A percentile compares a stretch with the other conserved stretches of the same genome.
Evolutionary conservation across 2,888 invertebrate species (phyloP).

Genomic region (Sisyra nigra): DNA sequence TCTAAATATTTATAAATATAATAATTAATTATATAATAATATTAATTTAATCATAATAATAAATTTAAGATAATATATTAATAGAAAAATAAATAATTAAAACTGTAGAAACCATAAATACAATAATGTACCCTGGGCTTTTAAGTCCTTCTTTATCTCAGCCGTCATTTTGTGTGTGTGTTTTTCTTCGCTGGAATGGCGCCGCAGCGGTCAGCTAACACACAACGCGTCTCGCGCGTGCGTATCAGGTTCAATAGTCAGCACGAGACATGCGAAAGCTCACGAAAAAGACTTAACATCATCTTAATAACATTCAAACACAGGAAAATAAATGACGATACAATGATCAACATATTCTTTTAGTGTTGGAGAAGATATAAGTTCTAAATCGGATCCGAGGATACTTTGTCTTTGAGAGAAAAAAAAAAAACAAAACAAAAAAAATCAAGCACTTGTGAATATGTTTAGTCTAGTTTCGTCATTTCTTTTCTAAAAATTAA

Average conservation of each 20-base stretch:
- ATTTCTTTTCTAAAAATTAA: too few relatives aligned
- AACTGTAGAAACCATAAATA: conserved; percentile 13
- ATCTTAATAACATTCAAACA: conserved; percentile 8
- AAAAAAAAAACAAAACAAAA: too few relatives aligned
- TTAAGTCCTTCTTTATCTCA: conserved; percentile 4
- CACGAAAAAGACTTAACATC: conserved; percentile 3
- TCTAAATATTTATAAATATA: neutral
- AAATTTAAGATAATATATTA: conserved; percentile 1
- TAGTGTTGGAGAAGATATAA: too few relatives aligned
- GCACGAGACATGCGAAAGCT: conserved; percentile 9
- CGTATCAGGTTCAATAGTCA: conserved; percentile 5
- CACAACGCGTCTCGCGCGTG: conserved; percentile 4
- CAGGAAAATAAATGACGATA: conserved; percentile 2
- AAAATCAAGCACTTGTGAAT: too few relatives aligned
- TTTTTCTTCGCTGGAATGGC: conserved; percentile 3
- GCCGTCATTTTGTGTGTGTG: conserved; percentile 4
- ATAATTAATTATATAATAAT: conserved; percentile 3
- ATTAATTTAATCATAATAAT: conserved; percentile 2
- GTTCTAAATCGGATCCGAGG: too few relatives aligned
- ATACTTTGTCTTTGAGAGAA: too few relatives aligned
- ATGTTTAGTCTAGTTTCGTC: too few relatives aligned
- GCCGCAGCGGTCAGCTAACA: conserved; percentile 2
- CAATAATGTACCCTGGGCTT: conserved; percentile 12
- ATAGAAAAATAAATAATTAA: conserved; percentile 1
- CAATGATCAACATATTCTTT: neutral